Conservation (phyloP, 2,888 invertebrate genomes). For the Parnassius mnemosyne region DNA sequence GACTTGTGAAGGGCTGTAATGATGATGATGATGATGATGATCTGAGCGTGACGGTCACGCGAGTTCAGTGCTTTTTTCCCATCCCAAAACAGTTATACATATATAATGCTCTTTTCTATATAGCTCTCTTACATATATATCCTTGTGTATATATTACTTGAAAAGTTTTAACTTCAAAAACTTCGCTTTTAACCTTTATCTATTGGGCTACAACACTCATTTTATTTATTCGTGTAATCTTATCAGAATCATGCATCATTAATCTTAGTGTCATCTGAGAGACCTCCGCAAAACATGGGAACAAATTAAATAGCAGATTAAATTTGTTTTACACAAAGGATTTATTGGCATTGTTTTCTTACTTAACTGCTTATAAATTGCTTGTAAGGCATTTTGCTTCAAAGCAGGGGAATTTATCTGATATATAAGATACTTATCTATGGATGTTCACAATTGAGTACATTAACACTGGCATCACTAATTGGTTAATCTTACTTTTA, state of each 20-base stretch:
- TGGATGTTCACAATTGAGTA: conserved; percentile 7
- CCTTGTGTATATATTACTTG: too few relatives aligned
- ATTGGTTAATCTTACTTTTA: too few relatives aligned
- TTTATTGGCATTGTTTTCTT: conserved; percentile 20
- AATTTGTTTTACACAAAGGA: conserved; percentile 20
- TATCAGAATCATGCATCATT: conserved; percentile 22
- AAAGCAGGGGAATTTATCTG: conserved; percentile 8
- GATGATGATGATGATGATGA: too few relatives aligned
- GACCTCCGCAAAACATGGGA: conserved; percentile 24
- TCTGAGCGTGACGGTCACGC: too few relatives aligned
- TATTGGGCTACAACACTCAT: conserved; percentile 6
- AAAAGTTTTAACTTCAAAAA: too few relatives aligned
- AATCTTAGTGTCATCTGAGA: conserved; percentile 23
- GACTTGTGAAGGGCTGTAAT: too few relatives aligned
- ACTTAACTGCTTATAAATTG: conserved; percentile 11
- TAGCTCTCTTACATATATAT: too few relatives aligned
- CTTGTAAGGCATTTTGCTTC: conserved; percentile 6
- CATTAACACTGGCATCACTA: too few relatives aligned
- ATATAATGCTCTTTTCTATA: too few relatives aligned
- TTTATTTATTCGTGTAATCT: conserved; percentile 22
- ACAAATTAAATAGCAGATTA: conserved; percentile 23
- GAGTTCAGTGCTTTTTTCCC: too few relatives aligned
- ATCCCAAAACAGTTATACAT: too few relatives aligned
- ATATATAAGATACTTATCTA: conserved; percentile 12
- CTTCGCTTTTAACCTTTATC: conserved; percentile 1